Percentiles rank a stretch among this genome's conserved stretches.
These are phyloP conservation scores for Caenorhabditis latens DNA, from an alignment of 1,140 invertebrate species.

Conservation along the genomic window DNA sequence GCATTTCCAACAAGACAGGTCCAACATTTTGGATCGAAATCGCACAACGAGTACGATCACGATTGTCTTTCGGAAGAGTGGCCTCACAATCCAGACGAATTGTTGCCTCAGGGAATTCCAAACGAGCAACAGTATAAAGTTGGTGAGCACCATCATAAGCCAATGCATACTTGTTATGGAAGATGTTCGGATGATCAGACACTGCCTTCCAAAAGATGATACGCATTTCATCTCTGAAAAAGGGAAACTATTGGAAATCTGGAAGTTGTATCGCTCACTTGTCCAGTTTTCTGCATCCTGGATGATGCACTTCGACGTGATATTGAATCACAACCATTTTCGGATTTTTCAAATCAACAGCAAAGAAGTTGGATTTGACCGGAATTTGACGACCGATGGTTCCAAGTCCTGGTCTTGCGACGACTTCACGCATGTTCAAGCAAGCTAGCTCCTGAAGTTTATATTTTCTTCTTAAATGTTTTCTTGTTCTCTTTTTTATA, in stretches of 20 bases:
- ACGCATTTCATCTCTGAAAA: slow-evolving; percentile 69
- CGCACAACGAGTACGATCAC: slow-evolving; percentile 61
- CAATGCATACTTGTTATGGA: slow-evolving; percentile 67
- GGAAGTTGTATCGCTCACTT: not conserved
- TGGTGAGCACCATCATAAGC: slow-evolving; percentile 71
- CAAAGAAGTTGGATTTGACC: slow-evolving; percentile 67
- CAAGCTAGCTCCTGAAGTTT: slow-evolving; percentile 62
- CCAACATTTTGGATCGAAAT: slow-evolving; percentile 67
- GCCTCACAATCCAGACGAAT: slow-evolving; percentile 59
- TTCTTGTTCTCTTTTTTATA: not conserved
- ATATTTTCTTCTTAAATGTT: not conserved
- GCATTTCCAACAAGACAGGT: slow-evolving; percentile 66
- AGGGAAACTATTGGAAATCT: not conserved
- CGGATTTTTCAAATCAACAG: slow-evolving; percentile 52
- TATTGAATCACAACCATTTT: slow-evolving; percentile 69
- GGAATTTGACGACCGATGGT: slow-evolving; percentile 61
- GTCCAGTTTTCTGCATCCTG: slow-evolving; percentile 65
- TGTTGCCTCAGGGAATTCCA: slow-evolving; percentile 64
- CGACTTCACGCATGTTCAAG: slow-evolving; percentile 64
- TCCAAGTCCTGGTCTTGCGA: slow-evolving; percentile 65
- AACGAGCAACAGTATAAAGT: slow-evolving; percentile 65
- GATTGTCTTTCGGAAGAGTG: slow-evolving; percentile 59
- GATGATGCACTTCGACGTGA: slow-evolving; percentile 67
- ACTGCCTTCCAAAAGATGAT: slow-evolving; percentile 70
- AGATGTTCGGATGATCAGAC: slow-evolving; percentile 62